Conservation (phyloP, 1,140 invertebrate species). For the Berghia stephanieae region DNA sequence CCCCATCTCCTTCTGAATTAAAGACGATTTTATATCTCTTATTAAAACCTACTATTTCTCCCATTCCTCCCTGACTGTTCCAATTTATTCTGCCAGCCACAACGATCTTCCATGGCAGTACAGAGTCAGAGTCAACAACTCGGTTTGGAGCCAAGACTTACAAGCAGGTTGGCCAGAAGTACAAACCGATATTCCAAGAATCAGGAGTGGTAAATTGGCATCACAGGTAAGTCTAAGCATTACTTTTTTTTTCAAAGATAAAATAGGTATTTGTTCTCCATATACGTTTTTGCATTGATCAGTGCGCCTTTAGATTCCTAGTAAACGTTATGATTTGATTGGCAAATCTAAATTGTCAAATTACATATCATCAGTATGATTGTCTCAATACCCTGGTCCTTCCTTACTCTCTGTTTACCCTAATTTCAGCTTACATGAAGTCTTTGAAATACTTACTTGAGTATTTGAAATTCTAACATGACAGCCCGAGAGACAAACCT, state of each 20-base stretch:
- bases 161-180: slow-evolving; percentile 70
- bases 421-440: too few species aligned
- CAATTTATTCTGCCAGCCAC: slow-evolving; percentile 73
- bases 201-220: slow-evolving; percentile 82
- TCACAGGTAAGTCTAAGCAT: slow-evolving; percentile 75
- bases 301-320: too few species aligned
- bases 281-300: too few species aligned
- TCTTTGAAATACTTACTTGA: too few species aligned
- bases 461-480: too few species aligned
- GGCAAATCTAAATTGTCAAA: too few species aligned
- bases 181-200: slow-evolving; percentile 88
- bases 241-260: not conserved
- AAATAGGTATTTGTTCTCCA: too few species aligned
- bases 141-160: slow-evolving; percentile 81
- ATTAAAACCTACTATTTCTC: not conserved
- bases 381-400: too few species aligned
- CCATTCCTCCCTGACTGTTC: not conserved
- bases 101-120: slow-evolving; percentile 90
- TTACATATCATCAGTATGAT: too few species aligned
- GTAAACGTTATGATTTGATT: too few species aligned
- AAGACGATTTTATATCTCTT: not conserved
- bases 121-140: slow-evolving; percentile 82
- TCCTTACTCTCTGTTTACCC: too few species aligned
- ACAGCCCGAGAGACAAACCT: too few species aligned
- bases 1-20: not conserved